Evolutionary conservation across 2,113 vertebrate species (phyloP).

Genomic region (Oncorhynchus tshawytscha): DNA sequence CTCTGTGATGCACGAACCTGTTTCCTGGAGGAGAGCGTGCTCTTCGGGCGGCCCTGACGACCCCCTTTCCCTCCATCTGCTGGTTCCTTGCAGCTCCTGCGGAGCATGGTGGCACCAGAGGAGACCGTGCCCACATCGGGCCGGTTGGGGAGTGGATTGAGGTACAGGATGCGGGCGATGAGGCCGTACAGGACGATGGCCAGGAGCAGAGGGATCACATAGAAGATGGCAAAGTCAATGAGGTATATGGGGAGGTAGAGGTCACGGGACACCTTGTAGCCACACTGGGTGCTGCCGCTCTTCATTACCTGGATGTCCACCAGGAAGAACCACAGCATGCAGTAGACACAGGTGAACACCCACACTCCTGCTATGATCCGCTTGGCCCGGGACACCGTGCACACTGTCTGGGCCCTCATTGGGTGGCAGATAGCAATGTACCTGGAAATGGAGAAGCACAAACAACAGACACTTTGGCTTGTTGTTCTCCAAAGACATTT

Average conservation of each 20-base stretch:
- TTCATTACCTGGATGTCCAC: slow-evolving; percentile 74
- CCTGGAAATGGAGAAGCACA: slow-evolving; percentile 45
- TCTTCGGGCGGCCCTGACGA: slow-evolving; percentile 54
- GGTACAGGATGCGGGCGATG: slow-evolving; percentile 76
- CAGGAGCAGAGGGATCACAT: slow-evolving; percentile 73
- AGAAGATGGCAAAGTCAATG: slow-evolving; percentile 81
- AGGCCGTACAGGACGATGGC: slow-evolving; percentile 76
- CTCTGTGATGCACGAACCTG: slow-evolving; percentile 63
- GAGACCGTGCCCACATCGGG: slow-evolving; percentile 42
- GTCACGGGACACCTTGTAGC: slow-evolving; percentile 78
- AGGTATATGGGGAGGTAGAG: slow-evolving; percentile 84
- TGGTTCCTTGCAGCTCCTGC: slow-evolving; percentile 57
- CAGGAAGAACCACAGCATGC: slow-evolving; percentile 82
- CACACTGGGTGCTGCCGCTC: slow-evolving; percentile 69
- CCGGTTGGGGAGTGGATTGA: slow-evolving; percentile 65
- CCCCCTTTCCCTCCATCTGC: slow-evolving; percentile 31
- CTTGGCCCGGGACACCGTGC: slow-evolving; percentile 77
- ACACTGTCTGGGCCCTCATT: slow-evolving; percentile 74
- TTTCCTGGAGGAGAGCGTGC: slow-evolving; percentile 74
- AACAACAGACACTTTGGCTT: neutral
- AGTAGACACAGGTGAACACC: slow-evolving; percentile 76
- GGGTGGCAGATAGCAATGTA: slow-evolving; percentile 81
- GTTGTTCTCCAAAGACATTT: neutral
- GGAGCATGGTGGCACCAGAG: slow-evolving; percentile 38
- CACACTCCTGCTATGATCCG: slow-evolving; percentile 73